Percentiles rank a stretch among this genome's conserved stretches.
These are phyloP conservation scores for Ophioninae sp. DNA, from an alignment of 2,888 invertebrate species.

Conservation along the genomic window DNA sequence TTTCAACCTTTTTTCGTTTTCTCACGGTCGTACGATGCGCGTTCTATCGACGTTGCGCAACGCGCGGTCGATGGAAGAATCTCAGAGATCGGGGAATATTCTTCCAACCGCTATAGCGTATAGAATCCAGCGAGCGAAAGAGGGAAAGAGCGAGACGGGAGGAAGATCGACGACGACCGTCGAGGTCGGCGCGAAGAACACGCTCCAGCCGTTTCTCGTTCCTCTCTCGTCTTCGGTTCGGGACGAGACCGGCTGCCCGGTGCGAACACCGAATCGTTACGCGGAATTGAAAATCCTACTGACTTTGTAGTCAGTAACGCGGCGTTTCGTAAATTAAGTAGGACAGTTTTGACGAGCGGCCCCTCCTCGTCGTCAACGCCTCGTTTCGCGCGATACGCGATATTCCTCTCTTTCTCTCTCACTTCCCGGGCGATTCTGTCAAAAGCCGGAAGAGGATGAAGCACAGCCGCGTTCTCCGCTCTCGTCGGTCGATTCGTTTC, in stretches of 20 bases:
- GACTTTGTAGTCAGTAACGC: background rate
- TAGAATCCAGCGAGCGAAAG: background rate
- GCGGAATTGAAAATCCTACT: constrained; percentile 40
- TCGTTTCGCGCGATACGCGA: constrained; percentile 19
- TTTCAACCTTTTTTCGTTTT: constrained; percentile 10
- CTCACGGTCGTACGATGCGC: constrained; percentile 2
- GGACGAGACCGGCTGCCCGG: background rate
- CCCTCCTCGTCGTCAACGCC: too few species aligned
- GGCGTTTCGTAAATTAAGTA: constrained; percentile 34
- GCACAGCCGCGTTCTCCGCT: background rate
- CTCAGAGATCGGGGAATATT: constrained; percentile 36
- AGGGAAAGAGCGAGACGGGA: background rate
- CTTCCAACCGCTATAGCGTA: constrained; percentile 24
- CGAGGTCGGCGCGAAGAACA: constrained; percentile 25
- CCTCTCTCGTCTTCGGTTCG: constrained; percentile 30
- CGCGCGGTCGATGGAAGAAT: constrained; percentile 30
- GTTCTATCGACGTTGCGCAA: constrained; percentile 15
- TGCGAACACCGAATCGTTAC: constrained; percentile 40
- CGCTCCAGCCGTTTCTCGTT: constrained; percentile 7
- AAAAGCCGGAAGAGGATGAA: constrained; percentile 2
- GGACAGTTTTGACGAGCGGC: constrained; percentile 13
- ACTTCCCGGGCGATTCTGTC: background rate
- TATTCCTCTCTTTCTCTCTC: constrained; percentile 9
- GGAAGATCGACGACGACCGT: background rate
- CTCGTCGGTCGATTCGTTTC: background rate